Evolutionary conservation across 2,888 invertebrate species (phyloP), one percentile per base, ranked within the genome.

Genomic region (Epistrophe grossulariae): DNA sequence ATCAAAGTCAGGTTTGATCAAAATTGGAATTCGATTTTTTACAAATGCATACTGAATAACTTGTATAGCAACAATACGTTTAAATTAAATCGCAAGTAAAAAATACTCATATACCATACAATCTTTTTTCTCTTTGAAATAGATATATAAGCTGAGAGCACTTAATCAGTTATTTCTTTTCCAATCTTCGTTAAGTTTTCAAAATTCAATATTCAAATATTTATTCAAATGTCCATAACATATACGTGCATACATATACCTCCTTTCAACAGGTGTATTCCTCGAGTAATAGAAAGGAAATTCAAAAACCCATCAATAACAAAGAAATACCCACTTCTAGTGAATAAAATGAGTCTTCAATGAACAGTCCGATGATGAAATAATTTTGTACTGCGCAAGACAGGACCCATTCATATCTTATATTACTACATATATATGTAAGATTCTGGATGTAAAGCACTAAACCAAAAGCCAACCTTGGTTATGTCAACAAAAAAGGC

Each of bases 361-460:
- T 85, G 81, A 85, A 85, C 81, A 78, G 62, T 68, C 66, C 68
- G 31, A 73, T 57, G 66, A 77, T 68, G 60, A 76, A 28, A 45
- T 10, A n/a, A 15, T 19, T 11, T 43, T 40, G 35, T 28, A 81
- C 24, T 85, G 85, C 85, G 85, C 85, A 85, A 68, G 85, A 52
- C 85, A 62, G 68, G n/a, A 55, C 68, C 73, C 80, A 81, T 81
- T 85, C 81, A 85, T 81, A 73, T 68, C 77, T 72, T 66, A 28
- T 43, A n/a, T 55, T 77, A 79, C 48, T 71, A 24, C 24, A 24
- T 24, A 24, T 24, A 31, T 52, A 57, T 82, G 59, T 19, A 55
- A 52, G 52, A 50, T 74, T 57, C 64, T 68, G 50, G 57, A 48
- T 60, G 43, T 60, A 72, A 43, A 62, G 72, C 72, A 73, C 72